These are phyloP conservation scores for Yoshiicerus persimilis DNA, from an alignment of 1,140 invertebrate species.

Conservation along the genomic window DNA sequence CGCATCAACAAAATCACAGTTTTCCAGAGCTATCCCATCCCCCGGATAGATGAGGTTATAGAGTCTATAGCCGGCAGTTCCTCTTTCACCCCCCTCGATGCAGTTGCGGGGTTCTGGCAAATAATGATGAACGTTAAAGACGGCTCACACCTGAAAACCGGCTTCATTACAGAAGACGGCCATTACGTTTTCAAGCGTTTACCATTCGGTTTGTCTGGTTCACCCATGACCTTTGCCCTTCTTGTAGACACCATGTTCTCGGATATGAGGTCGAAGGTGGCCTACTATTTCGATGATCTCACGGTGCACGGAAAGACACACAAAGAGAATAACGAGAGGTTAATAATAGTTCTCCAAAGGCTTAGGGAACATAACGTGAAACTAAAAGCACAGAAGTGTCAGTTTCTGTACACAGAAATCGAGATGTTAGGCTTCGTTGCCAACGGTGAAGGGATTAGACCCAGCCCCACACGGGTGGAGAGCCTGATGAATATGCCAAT, in stretches of 20 bases:
- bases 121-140: background rate
- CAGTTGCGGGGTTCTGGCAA: background rate
- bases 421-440: constrained; percentile 56
- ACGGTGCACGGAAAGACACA: background rate
- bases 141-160: background rate
- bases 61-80: background rate
- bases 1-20: background rate
- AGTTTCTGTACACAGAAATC: constrained; percentile 56
- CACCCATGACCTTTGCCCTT: background rate
- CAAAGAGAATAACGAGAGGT: constrained; percentile 40
- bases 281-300: background rate
- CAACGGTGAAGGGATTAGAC: constrained; percentile 53
- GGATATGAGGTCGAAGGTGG: no score
- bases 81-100: background rate
- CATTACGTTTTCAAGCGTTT: background rate
- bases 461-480: constrained; percentile 54
- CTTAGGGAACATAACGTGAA: constrained; percentile 54
- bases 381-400: constrained; percentile 57
- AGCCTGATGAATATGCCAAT: constrained; percentile 47
- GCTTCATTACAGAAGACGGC: background rate
- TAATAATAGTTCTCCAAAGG: constrained; percentile 52
- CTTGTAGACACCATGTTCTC: no score
- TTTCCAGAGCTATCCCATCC: background rate
- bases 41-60: background rate
- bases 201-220: background rate